Conservation (phyloP, 2,113 vertebrate genomes). For the Lynx canadensis region DNA sequence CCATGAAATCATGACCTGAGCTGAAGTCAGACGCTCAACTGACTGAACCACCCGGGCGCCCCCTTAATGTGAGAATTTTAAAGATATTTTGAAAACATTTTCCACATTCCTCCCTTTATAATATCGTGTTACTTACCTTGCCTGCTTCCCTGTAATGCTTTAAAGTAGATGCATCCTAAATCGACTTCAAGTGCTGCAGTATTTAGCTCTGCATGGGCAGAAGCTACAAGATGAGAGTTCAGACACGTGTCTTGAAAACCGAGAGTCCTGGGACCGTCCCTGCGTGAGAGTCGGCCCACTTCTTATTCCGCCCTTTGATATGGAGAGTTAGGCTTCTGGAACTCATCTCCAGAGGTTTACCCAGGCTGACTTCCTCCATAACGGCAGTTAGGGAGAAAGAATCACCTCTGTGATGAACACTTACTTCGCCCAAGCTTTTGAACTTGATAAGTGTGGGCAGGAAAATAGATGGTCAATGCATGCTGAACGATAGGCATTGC, state of each 20-base stretch:
- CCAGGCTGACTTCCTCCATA: neutral
- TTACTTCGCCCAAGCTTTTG: neutral
- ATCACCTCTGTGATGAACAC: neutral
- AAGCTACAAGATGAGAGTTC: neutral
- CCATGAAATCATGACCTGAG: no score
- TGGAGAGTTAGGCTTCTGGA: accelerated
- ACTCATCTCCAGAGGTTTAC: neutral
- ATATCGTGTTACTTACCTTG: no score
- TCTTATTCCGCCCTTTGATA: accelerated
- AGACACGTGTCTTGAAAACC: neutral
- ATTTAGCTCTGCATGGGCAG: neutral
- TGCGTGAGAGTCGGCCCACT: no score
- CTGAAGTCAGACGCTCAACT: no score
- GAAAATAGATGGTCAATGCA: neutral
- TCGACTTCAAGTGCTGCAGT: neutral
- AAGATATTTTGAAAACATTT: neutral
- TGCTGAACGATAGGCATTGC: neutral
- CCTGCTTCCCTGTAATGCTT: neutral
- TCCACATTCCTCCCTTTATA: neutral
- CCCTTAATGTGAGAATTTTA: neutral
- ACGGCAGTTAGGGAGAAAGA: neutral
- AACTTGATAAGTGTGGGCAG: neutral
- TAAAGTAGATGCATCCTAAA: neutral
- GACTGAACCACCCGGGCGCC: no score
- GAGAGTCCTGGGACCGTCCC: accelerated